Evolutionary conservation across 2,888 invertebrate species (phyloP).

Genomic region (Gnatocerus cornutus): DNA sequence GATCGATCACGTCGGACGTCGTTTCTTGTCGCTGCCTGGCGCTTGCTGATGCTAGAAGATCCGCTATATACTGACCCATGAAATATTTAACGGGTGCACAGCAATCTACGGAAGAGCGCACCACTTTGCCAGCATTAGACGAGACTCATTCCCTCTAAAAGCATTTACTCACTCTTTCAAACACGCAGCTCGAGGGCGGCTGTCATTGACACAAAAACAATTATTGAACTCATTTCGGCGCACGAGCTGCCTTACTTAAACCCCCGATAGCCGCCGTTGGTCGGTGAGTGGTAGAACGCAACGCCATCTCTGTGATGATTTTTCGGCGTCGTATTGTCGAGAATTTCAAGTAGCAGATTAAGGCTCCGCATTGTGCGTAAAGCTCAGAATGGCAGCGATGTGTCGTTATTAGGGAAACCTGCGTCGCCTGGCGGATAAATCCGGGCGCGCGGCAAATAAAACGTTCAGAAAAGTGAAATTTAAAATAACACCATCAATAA

Average conservation of each 20-base stretch:
- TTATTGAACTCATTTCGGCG: no score
- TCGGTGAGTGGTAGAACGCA: background rate
- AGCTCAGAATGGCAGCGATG: background rate
- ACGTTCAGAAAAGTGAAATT: constrained; percentile 52
- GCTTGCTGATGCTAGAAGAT: constrained; percentile 42
- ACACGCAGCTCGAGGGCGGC: constrained; percentile 10
- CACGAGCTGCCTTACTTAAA: no score
- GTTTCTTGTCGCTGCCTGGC: constrained; percentile 48
- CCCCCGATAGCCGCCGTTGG: background rate
- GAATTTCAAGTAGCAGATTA: no score
- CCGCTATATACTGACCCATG: constrained; percentile 58
- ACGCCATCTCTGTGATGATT: background rate
- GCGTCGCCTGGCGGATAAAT: constrained; percentile 20
- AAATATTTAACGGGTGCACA: constrained; percentile 69
- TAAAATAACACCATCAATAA: constrained; percentile 65
- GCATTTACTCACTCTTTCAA: constrained; percentile 60
- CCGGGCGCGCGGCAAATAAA: constrained; percentile 27
- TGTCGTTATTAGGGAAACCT: constrained; percentile 1
- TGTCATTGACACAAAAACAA: no score
- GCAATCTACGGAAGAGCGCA: constrained; percentile 70
- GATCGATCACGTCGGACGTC: constrained; percentile 66
- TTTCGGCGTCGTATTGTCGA: no score
- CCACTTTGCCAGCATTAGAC: constrained; percentile 68
- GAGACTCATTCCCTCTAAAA: constrained; percentile 69
- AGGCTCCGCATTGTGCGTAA: no score